Percentiles rank a stretch among this genome's conserved stretches.
phyloP scores from a whole-genome alignment of 2,797 vertebrate species.

The Eurystomus glaucurus region DNA sequence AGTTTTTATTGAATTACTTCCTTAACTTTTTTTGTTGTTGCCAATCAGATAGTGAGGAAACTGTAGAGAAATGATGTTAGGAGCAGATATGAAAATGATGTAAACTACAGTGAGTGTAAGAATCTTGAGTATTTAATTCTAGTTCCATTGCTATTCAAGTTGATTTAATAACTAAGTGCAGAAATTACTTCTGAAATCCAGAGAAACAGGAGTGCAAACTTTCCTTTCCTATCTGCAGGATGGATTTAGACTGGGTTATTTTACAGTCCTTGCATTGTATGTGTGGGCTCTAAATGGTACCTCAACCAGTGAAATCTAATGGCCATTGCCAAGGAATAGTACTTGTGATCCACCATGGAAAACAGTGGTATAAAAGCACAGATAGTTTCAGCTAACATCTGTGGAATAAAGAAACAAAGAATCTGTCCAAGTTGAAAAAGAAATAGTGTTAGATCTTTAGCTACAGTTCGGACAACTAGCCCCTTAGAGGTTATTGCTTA shows the following conservation, averaged over 20 bases:
- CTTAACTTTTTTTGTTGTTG: constrained; percentile 40
- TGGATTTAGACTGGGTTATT: neutral
- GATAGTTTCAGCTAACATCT: neutral
- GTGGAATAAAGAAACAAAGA: neutral
- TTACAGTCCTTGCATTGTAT: neutral
- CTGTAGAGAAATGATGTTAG: neutral
- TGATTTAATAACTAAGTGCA: neutral
- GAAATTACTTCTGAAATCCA: neutral
- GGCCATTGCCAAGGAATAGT: neutral
- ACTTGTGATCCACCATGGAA: neutral
- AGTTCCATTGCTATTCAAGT: neutral
- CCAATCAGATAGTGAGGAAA: neutral
- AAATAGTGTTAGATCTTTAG: neutral
- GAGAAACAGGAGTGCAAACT: neutral
- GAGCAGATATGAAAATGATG: neutral
- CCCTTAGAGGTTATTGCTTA: neutral
- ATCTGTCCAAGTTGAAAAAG: neutral
- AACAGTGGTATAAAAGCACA: neutral
- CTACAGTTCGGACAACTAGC: neutral
- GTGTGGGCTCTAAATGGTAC: neutral
- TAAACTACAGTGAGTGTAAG: neutral
- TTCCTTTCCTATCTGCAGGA: neutral
- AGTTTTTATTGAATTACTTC: constrained; percentile 49
- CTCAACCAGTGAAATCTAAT: neutral
- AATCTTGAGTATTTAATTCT: neutral